Conservation (phyloP, 2,888 invertebrate species). For the Drosophila cyrtoloma region DNA sequence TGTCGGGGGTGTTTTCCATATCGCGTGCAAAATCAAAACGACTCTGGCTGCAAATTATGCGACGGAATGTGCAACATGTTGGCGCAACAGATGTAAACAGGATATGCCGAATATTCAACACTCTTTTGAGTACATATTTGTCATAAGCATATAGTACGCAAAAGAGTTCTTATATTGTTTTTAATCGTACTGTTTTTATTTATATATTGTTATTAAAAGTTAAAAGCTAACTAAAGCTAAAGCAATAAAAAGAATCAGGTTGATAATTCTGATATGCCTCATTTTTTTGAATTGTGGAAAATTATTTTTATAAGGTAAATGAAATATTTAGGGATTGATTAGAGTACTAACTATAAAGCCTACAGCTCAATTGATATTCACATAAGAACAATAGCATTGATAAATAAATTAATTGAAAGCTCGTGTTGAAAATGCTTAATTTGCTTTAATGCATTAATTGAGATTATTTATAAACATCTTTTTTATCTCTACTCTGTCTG, state of each 20-base stretch:
- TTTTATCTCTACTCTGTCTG: background rate
- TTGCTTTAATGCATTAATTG: background rate
- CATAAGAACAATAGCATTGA: background rate
- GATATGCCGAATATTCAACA: background rate
- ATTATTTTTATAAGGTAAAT: background rate
- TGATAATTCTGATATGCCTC: too few relatives aligned
- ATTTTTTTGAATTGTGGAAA: background rate
- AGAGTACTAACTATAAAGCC: background rate
- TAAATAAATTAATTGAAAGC: background rate
- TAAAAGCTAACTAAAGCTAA: too few relatives aligned
- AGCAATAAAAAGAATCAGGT: too few relatives aligned
- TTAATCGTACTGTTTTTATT: too few relatives aligned
- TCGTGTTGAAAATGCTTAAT: background rate
- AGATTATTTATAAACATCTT: background rate
- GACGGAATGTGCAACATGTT: slow-evolving; percentile 40
- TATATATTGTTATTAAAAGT: too few relatives aligned
- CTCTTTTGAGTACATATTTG: background rate
- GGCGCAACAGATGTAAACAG: background rate
- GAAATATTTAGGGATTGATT: background rate
- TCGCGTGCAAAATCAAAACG: slow-evolving; percentile 40
- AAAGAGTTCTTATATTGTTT: background rate
- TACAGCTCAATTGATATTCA: background rate
- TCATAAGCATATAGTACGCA: background rate
- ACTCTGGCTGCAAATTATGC: slow-evolving; percentile 13
- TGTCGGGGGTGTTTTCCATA: slow-evolving; percentile 51